Conservation (phyloP, 2,113 vertebrate genomes). For the Lucifuga dentata region DNA sequence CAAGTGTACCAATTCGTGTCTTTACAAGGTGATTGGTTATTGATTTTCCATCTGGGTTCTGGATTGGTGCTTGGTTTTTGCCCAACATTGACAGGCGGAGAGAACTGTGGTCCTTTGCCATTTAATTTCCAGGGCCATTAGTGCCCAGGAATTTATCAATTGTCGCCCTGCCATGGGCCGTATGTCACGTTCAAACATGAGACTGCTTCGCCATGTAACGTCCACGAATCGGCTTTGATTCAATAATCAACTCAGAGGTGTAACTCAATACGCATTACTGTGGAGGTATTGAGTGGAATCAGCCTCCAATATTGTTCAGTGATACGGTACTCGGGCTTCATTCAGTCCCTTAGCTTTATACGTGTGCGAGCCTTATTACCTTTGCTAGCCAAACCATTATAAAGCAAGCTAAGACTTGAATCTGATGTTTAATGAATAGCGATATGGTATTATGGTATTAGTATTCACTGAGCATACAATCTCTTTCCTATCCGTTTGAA, state of each 20-base stretch:
- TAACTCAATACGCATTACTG: slow-evolving; percentile 23
- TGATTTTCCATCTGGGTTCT: slow-evolving; percentile 65
- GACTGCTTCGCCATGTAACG: slow-evolving; percentile 14
- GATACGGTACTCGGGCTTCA: not conserved
- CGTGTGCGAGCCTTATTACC: not conserved
- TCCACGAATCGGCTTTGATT: slow-evolving; percentile 4
- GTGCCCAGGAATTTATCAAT: slow-evolving; percentile 27
- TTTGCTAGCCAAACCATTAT: slow-evolving; percentile 6
- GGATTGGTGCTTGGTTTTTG: slow-evolving; percentile 42
- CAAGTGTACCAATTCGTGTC: slow-evolving; percentile 45
- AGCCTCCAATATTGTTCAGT: not conserved
- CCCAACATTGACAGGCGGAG: slow-evolving; percentile 36
- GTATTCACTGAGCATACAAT: slow-evolving; percentile 61
- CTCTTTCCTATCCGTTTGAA: slow-evolving; percentile 49
- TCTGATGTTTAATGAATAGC: slow-evolving; percentile 49
- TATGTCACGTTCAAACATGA: slow-evolving; percentile 49
- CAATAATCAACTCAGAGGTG: slow-evolving; percentile 43
- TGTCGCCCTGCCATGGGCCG: slow-evolving; percentile 8
- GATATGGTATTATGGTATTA: slow-evolving; percentile 53
- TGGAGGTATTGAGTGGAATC: slow-evolving; percentile 5
- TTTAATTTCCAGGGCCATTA: slow-evolving; percentile 54
- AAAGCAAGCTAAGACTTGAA: slow-evolving; percentile 19
- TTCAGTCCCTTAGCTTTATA: not conserved
- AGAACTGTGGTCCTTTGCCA: slow-evolving; percentile 18
- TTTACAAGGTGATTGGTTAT: slow-evolving; percentile 73